Evolutionary conservation across 2,888 invertebrate genomes (phyloP).

Genomic region (Vanessa cardui): DNA sequence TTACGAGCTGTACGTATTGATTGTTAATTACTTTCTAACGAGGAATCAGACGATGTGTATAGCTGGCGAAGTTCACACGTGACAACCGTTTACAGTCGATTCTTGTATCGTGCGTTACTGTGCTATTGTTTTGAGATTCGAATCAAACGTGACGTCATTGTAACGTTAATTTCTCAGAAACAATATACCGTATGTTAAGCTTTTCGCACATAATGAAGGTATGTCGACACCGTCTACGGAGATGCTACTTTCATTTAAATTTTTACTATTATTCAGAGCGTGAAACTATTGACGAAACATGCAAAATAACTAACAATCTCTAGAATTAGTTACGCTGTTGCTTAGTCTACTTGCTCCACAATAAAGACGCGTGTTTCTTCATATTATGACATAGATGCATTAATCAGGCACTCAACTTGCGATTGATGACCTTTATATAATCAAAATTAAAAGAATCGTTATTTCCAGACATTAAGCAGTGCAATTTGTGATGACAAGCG

Average conservation of each 20-base stretch:
- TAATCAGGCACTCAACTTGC: conserved; percentile 51
- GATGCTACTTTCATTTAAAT: conserved; percentile 78
- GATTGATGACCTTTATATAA: conserved; percentile 23
- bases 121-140: conserved; percentile 73
- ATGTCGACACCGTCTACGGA: conserved; percentile 50
- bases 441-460: background rate
- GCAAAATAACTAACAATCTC: conserved; percentile 82
- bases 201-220: conserved; percentile 35
- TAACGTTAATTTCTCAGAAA: conserved; percentile 68
- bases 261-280: conserved; percentile 72
- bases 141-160: conserved; percentile 64
- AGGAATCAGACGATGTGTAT: conserved; percentile 47
- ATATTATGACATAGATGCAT: conserved; percentile 70
- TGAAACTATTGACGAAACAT: conserved; percentile 82
- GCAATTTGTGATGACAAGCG: conserved; percentile 16
- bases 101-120: conserved; percentile 63
- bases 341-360: conserved; percentile 73
- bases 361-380: conserved; percentile 73
- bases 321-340: conserved; percentile 80
- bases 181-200: conserved; percentile 34
- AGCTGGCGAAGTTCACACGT: conserved; percentile 57
- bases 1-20: conserved; percentile 54
- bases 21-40: conserved; percentile 75
- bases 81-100: conserved; percentile 63
- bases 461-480: conserved; percentile 2